Evolutionary conservation across 2,888 invertebrate genomes (phyloP).

Genomic region (Phorcus lineatus): DNA sequence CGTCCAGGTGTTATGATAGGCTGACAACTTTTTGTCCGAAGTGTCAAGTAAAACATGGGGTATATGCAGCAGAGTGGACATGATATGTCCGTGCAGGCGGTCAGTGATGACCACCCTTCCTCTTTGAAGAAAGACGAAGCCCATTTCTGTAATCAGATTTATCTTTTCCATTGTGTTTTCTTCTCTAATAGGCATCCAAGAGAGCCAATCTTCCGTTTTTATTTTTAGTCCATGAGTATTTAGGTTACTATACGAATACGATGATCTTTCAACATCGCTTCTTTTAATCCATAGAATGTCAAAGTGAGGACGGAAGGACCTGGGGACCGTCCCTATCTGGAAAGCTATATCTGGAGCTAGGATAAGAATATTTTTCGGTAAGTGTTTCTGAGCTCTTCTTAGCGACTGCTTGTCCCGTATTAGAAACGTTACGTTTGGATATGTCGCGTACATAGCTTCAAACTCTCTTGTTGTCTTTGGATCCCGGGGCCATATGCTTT

Average conservation of each 20-base stretch:
- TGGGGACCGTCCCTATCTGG: slow-evolving; percentile 16
- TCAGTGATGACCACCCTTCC: slow-evolving; percentile 42
- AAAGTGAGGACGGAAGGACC: background rate
- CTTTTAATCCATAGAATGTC: slow-evolving; percentile 7
- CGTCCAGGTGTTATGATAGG: slow-evolving; percentile 31
- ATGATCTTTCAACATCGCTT: slow-evolving; percentile 25
- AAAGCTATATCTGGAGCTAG: slow-evolving; percentile 37
- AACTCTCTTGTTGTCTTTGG: background rate
- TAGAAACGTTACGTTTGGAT: slow-evolving; percentile 25
- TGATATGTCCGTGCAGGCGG: slow-evolving; percentile 36
- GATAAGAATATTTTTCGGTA: background rate
- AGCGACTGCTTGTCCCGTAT: slow-evolving; percentile 24
- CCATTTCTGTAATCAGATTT: slow-evolving; percentile 34
- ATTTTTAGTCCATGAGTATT: slow-evolving; percentile 19
- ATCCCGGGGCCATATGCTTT: slow-evolving; percentile 6
- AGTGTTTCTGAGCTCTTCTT: background rate
- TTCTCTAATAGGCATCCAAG: slow-evolving; percentile 30
- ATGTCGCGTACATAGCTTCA: background rate
- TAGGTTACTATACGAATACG: slow-evolving; percentile 25
- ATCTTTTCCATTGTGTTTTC: slow-evolving; percentile 33
- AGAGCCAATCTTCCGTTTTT: slow-evolving; percentile 32
- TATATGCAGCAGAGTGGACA: slow-evolving; percentile 30
- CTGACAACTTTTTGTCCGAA: slow-evolving; percentile 28
- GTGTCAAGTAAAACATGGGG: slow-evolving; percentile 40
- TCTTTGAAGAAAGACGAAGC: slow-evolving; percentile 41